Evolutionary conservation across 2,113 vertebrate genomes (phyloP).

Genomic region (Sprattus sprattus): DNA sequence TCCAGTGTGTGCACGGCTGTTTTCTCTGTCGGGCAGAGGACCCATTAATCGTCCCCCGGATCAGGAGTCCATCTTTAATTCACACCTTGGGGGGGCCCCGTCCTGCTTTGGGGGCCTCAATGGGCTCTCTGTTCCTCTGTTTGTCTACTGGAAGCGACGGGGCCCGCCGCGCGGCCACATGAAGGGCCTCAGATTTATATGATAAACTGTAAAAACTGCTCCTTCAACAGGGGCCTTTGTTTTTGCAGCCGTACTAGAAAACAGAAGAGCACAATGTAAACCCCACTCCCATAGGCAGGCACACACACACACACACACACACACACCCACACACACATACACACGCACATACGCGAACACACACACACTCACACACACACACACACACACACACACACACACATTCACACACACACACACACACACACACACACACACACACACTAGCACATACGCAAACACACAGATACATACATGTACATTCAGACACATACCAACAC

Average conservation of each 20-base stretch:
- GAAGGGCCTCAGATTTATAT: constrained; percentile 73
- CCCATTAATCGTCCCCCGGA: constrained; percentile 82
- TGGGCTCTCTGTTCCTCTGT: constrained; percentile 77
- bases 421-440: constrained; percentile 23
- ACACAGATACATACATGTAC: constrained; percentile 20
- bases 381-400: neutral
- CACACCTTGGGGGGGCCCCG: constrained; percentile 78
- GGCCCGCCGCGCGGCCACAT: constrained; percentile 58
- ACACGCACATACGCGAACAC: constrained; percentile 59
- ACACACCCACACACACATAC: constrained; percentile 32
- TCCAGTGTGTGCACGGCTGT: constrained; percentile 61
- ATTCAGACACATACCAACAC: neutral
- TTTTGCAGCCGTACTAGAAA: constrained; percentile 60
- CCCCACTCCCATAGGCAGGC: constrained; percentile 40
- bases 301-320: constrained; percentile 43
- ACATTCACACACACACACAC: neutral
- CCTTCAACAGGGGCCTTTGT: constrained; percentile 63
- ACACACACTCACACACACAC: constrained; percentile 29
- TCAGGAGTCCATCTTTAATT: constrained; percentile 82
- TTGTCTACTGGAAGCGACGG: constrained; percentile 77
- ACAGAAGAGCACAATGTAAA: constrained; percentile 41
- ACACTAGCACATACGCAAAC: constrained; percentile 54
- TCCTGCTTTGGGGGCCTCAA: constrained; percentile 66
- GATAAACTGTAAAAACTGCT: constrained; percentile 73
- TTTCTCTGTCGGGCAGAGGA: constrained; percentile 64